Percentiles rank a stretch among this genome's conserved stretches.
Evolutionary conservation across 2,797 vertebrate genomes (phyloP).

Genomic region (Margarornis squamiger): DNA sequence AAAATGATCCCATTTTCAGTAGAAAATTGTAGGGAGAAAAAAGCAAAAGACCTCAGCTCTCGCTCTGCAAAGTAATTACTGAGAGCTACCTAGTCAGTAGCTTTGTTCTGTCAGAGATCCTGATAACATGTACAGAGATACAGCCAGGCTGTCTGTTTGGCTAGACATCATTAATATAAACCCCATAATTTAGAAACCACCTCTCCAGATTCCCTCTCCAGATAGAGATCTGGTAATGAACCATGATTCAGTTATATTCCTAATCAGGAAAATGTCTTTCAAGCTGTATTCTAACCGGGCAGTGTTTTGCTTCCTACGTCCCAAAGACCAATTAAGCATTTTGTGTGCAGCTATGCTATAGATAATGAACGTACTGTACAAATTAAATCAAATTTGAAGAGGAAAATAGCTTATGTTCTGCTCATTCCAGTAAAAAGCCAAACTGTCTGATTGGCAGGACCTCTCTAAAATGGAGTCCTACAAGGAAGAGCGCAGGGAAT

Average conservation of each 20-base stretch:
- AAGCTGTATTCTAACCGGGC: slow-evolving; percentile 17
- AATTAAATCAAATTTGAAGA: background rate
- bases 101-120: slow-evolving; percentile 59
- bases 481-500: background rate
- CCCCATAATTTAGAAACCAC: slow-evolving; percentile 48
- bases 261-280: slow-evolving; percentile 62
- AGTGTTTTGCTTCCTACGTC: slow-evolving; percentile 42
- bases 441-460: background rate
- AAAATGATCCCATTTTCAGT: slow-evolving; percentile 43
- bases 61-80: background rate
- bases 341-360: slow-evolving; percentile 6
- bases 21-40: slow-evolving; percentile 35
- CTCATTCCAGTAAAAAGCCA: background rate
- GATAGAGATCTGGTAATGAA: slow-evolving; percentile 52
- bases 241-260: slow-evolving; percentile 66
- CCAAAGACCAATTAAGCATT: slow-evolving; percentile 49
- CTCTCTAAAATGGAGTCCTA: background rate
- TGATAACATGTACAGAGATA: slow-evolving; percentile 7
- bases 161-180: slow-evolving; percentile 58
- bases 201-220: slow-evolving; percentile 32
- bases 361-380: background rate
- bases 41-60: slow-evolving; percentile 22
- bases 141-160: slow-evolving; percentile 65
- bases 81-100: slow-evolving; percentile 34
- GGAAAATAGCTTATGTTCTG: slow-evolving; percentile 14